Conservation (phyloP, 2,113 vertebrate genomes). For the Erpornis zantholeuca region DNA sequence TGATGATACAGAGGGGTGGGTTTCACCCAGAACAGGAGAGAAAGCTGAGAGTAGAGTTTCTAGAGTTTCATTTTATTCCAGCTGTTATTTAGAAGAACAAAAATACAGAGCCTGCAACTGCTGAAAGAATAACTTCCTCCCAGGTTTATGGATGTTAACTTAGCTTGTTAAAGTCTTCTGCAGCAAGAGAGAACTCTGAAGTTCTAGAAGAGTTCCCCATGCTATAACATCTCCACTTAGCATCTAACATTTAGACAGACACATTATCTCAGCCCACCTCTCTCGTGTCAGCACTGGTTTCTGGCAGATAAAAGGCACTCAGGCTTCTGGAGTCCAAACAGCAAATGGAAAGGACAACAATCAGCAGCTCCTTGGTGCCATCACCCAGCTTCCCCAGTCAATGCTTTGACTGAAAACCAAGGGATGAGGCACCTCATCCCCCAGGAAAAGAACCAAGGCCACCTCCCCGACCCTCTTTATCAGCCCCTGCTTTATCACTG, state of each 20-base stretch:
- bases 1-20: neutral
- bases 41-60: neutral
- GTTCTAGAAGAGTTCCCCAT: neutral
- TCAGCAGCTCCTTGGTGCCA: rapidly evolving
- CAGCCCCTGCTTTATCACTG: neutral
- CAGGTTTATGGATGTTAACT: neutral
- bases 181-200: neutral
- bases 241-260: neutral
- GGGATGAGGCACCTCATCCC: rapidly evolving
- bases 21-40: neutral
- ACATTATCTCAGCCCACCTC: neutral
- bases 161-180: neutral
- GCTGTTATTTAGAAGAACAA: neutral
- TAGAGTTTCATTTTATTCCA: neutral
- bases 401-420: rapidly evolving
- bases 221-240: neutral
- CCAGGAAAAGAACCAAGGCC: rapidly evolving
- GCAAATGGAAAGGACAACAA: neutral
- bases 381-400: neutral
- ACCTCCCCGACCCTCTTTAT: neutral
- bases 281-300: rapidly evolving
- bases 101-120: neutral
- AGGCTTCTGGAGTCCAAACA: neutral
- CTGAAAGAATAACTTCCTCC: neutral
- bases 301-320: neutral